Base-by-base conservation (phyloP, 2,797 vertebrate genomes). In the Pempheris klunzingeri region DNA sequence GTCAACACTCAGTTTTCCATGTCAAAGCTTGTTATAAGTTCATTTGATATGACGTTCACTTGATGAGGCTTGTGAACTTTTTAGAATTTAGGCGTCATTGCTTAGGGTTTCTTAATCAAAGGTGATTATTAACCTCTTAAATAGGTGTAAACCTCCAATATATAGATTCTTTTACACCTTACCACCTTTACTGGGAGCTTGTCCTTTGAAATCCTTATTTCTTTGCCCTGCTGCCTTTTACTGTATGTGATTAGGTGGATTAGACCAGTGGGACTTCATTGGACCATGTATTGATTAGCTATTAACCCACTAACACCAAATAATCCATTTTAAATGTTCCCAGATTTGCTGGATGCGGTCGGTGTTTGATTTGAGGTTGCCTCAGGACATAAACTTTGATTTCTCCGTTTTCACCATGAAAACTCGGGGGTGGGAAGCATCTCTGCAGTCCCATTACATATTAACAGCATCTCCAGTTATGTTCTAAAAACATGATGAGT, bases 401-500 rank as follows among this genome's bases (percentile, higher is more conserved):
- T 92, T 88, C 82, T 81, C 67, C 20, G 52, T 67, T 89, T 88
- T 80, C 24, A 7, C 59, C 26, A 4, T 36, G 62, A 87, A 89
- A 87, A 86, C 53, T 70, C 53, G 0, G 17, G 67, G 78, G 44
- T 43, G 78, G 74, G 55, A 71, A 78, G 87, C 89, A 91, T 96
- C 94, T 94, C 90, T 71, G 86, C 78, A 88, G 83, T 81, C 90
- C 77, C 92, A 92, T 94, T 93, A 92, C 91, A 85, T 90, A 91
- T 93, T 94, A 85, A 93, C 92, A 87, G 87, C 86, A 90, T 92
- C 87, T 85, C 86, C 88, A 88, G 91, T 93, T 95, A 93, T 92
- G 89, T 90, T 90, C 88, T 85, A 75, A 88, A 93, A 93, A 90
- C 85, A 88, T 84, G 91, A 92, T 92, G 91, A 92, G 92, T 83